Evolutionary conservation across 2,113 vertebrate genomes (phyloP), one percentile per base, ranked within the genome.

Genomic region (Nicator chloris): DNA sequence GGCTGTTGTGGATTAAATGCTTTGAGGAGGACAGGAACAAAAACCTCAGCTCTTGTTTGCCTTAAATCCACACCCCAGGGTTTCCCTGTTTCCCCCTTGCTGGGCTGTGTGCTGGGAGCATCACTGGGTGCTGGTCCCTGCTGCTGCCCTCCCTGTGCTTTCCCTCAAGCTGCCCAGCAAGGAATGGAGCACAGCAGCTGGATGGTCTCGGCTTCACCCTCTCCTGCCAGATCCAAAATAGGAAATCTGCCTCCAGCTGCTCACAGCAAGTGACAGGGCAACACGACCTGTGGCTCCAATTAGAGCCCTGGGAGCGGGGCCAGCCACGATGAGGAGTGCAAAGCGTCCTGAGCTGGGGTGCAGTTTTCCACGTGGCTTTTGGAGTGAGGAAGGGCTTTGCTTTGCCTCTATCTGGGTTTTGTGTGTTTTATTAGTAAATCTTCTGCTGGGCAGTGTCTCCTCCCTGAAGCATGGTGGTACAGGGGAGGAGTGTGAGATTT

Each of bases 101-200:
- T 83, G 68, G 61, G 31, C 33, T 12, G 30, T 11, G 35, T 0
- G 0, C 83, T 42, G 66, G 65, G 56, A 85, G 33, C 57, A 20
- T 63, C 2, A 0, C 73, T 3, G 7, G 39, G 26, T 1, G 1
- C 61, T 75, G 1, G 0, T 37, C n/a, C 44, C 51, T 10, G 11
- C 21, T 30, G 28, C 64, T 4, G 6, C 63, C 44, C 31, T 81
- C 59, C 66, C 81, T 3, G 2, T 40, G 27, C 27, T 76, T 63
- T 45, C 19, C 51, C 68, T n/a, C 19, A 7, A 9, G 50, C 59
- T 27, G 63, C 33, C 69, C 0, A 0, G 51, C 1, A 2, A 12
- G 68, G 80, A 31, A 9, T 0, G 1, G 69, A 70, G 40, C 4
- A 1, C 6, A 6, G 92, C 65, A 59, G 70, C 73, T 0, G 5